Percentiles rank a stretch among this genome's conserved stretches.
Conservation (phyloP, 2,888 invertebrate species). For the Sarcophaga variegata region DNA sequence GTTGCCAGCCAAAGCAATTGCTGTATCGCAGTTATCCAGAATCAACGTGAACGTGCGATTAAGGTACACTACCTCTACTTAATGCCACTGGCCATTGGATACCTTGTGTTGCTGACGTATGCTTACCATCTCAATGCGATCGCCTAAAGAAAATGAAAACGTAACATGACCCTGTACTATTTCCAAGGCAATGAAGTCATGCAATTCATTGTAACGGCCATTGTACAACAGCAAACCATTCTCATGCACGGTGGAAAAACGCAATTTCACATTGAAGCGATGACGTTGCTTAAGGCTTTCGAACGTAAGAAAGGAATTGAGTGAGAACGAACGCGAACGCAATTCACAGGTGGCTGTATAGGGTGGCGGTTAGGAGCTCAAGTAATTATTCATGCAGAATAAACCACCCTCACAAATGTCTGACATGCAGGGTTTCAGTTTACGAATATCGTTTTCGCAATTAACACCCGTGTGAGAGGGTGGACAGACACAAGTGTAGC, state of each 20-base stretch:
- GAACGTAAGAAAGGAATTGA: slow-evolving; percentile 93
- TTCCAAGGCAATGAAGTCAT: slow-evolving; percentile 96
- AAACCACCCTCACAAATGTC: slow-evolving; percentile 91
- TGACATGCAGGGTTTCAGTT: slow-evolving; percentile 83
- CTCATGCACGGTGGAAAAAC: slow-evolving; percentile 92
- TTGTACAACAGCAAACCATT: slow-evolving; percentile 96
- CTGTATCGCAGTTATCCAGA: slow-evolving; percentile 93
- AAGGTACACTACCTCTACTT: slow-evolving; percentile 90
- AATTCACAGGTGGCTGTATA: slow-evolving; percentile 88
- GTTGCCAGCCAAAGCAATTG: slow-evolving; percentile 88
- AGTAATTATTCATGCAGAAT: slow-evolving; percentile 87
- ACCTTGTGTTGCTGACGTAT: slow-evolving; percentile 88
- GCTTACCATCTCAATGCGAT: slow-evolving; percentile 86
- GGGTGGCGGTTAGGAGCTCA: slow-evolving; percentile 79
- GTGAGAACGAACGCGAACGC: slow-evolving; percentile 91
- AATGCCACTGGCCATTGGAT: slow-evolving; percentile 95
- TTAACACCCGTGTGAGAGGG: slow-evolving; percentile 90
- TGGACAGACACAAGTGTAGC: slow-evolving; percentile 94
- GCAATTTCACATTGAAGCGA: slow-evolving; percentile 88
- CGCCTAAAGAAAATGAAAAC: slow-evolving; percentile 95
- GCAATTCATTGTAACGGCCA: slow-evolving; percentile 96
- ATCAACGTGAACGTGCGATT: slow-evolving; percentile 93
- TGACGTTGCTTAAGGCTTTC: slow-evolving; percentile 94
- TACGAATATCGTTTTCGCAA: slow-evolving; percentile 90
- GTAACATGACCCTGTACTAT: slow-evolving; percentile 88